Conservation (phyloP, 2,113 vertebrate species). For the Tachycineta bicolor region DNA sequence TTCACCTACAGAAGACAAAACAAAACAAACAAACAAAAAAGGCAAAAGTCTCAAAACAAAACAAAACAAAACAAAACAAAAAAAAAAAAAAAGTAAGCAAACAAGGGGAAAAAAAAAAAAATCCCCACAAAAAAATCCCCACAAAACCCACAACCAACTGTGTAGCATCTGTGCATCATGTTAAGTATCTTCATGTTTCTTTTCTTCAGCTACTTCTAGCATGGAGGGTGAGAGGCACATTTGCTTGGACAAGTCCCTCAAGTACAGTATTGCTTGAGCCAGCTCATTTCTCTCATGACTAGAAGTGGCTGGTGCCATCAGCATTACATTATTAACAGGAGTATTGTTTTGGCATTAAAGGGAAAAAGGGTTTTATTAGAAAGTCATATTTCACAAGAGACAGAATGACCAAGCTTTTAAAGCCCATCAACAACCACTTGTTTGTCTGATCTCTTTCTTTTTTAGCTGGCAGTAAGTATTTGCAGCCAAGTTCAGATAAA, state of each 20-base stretch:
- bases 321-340: not conserved
- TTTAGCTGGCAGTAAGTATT: constrained; percentile 11
- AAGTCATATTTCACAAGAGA: constrained; percentile 5
- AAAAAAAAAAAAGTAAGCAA: not conserved
- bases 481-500: constrained; percentile 32
- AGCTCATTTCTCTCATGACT: not conserved
- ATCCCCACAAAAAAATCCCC: not conserved
- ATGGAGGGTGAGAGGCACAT: not conserved
- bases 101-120: no score
- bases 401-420: not conserved
- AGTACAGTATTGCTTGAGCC: not conserved
- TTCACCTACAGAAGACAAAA: not conserved
- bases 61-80: no score
- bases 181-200: not conserved
- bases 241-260: not conserved
- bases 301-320: not conserved
- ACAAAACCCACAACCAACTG: not conserved
- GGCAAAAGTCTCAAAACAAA: no score
- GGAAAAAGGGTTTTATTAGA: not conserved
- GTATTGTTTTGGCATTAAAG: not conserved
- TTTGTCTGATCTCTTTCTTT: constrained; percentile 40
- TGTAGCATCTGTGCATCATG: not conserved
- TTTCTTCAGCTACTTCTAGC: not conserved
- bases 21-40: not conserved
- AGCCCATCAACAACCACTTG: not conserved